A percentile compares a stretch with the other conserved stretches of the same genome.
These are phyloP conservation scores for Leptopterna dolabrata DNA, from an alignment of 2,888 invertebrate genomes.

Conservation along the genomic window DNA sequence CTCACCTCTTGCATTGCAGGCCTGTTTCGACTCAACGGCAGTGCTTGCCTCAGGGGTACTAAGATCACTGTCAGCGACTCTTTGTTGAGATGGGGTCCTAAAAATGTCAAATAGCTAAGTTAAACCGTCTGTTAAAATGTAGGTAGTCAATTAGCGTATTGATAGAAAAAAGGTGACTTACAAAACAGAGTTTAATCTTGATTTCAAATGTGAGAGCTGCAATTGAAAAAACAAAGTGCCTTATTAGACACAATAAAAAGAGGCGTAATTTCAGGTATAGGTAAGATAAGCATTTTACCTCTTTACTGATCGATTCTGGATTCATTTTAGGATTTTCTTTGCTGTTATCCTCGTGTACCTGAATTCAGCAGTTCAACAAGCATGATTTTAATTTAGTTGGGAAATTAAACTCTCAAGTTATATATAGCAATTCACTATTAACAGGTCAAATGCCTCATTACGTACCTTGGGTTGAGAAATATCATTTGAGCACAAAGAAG, in stretches of 20 bases:
- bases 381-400: too few species aligned
- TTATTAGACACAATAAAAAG: background rate
- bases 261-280: too few species aligned
- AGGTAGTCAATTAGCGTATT: background rate
- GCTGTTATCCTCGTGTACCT: background rate
- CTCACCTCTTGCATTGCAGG: background rate
- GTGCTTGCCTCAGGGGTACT: background rate
- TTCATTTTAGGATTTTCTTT: background rate
- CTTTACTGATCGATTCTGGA: slow-evolving; percentile 1
- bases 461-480: background rate
- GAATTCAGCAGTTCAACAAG: background rate
- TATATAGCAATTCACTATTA: too few species aligned
- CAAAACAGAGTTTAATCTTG: slow-evolving; percentile 25
- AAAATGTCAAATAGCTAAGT: background rate
- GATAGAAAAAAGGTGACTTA: background rate
- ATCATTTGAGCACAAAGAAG: background rate
- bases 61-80: background rate
- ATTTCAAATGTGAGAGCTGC: slow-evolving; percentile 26
- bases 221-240: background rate
- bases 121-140: background rate
- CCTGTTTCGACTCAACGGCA: background rate
- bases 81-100: slow-evolving; percentile 26
- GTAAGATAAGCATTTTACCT: background rate
- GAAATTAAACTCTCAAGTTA: too few species aligned
- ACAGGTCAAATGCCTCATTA: background rate